Evolutionary conservation across 2,113 vertebrate species (phyloP).

Genomic region (Lethenteron reissneri): DNA sequence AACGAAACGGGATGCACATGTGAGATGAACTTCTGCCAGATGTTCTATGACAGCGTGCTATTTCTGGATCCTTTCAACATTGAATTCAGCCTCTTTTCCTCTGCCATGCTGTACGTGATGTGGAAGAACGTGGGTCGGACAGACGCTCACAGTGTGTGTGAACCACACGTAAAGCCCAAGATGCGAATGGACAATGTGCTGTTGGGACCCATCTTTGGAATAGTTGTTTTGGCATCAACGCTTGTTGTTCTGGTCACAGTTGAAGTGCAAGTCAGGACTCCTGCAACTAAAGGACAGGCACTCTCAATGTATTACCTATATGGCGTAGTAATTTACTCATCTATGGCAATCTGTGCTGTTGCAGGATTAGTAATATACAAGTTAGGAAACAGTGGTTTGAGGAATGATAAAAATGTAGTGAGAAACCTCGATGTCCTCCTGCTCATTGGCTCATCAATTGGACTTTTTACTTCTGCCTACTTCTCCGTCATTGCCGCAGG

Average conservation of each 20-base stretch:
- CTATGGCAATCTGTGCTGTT: constrained; percentile 42
- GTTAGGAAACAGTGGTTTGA: constrained; percentile 36
- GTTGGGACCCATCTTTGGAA: constrained; percentile 31
- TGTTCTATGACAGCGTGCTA: constrained; percentile 50
- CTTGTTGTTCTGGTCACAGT: constrained; percentile 57
- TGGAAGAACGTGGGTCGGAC: constrained; percentile 71
- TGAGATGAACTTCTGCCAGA: constrained; percentile 28
- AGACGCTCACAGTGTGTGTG: constrained; percentile 23
- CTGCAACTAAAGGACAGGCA: constrained; percentile 15
- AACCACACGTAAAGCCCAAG: constrained; percentile 19
- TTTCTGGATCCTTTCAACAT: constrained; percentile 85
- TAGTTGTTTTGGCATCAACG: constrained; percentile 37
- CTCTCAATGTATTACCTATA: constrained; percentile 49
- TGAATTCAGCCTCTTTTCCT: constrained; percentile 77
- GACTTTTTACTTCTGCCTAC: constrained; percentile 62
- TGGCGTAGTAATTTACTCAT: constrained; percentile 38
- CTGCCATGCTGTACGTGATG: constrained; percentile 67
- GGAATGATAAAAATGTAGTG: constrained; percentile 67
- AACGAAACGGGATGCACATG: constrained; percentile 27
- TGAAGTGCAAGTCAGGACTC: constrained; percentile 34
- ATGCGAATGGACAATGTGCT: constrained; percentile 27
- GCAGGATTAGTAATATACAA: constrained; percentile 39
- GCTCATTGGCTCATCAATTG: constrained; percentile 57
- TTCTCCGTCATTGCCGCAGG: constrained; percentile 62
- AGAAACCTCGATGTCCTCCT: constrained; percentile 62